Evolutionary conservation across 1,140 invertebrate species (phyloP).

Genomic region (Sinonovacula constricta): DNA sequence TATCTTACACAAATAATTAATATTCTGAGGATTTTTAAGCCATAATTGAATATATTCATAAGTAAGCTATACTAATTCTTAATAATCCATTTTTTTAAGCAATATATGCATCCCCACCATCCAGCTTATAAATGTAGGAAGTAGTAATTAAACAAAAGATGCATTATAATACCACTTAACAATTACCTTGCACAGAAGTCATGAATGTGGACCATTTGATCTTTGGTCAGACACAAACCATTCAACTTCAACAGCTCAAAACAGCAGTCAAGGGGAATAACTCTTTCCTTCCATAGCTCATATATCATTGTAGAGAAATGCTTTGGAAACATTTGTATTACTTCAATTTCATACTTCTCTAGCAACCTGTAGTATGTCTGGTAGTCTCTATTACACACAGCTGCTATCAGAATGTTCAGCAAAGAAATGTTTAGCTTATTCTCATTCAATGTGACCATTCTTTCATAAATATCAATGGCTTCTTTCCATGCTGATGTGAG

Average conservation of each 20-base stretch:
- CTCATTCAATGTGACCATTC: background rate
- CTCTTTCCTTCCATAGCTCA: constrained; percentile 18
- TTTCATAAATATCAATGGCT: background rate
- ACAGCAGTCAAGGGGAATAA: background rate
- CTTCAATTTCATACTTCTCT: background rate
- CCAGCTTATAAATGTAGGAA: too few species aligned
- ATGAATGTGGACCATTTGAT: background rate
- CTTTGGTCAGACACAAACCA: background rate
- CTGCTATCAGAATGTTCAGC: background rate
- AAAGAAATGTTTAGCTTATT: background rate
- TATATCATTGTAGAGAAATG: background rate
- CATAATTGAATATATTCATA: too few species aligned
- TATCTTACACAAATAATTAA: too few species aligned
- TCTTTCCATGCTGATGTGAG: constrained; percentile 9
- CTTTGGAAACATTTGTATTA: background rate
- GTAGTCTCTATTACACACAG: constrained; percentile 2
- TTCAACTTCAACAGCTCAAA: constrained; percentile 11
- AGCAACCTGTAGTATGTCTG: background rate
- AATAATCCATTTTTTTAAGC: too few species aligned
- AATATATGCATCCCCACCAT: too few species aligned
- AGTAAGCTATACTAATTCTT: too few species aligned
- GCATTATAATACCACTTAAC: too few species aligned
- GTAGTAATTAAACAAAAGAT: too few species aligned
- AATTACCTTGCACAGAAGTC: background rate
- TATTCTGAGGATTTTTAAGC: too few species aligned